A percentile compares a stretch with the other conserved stretches of the same genome.
Evolutionary conservation across 2,113 vertebrate genomes (phyloP).

Genomic region (Prionailurus bengalensis): DNA sequence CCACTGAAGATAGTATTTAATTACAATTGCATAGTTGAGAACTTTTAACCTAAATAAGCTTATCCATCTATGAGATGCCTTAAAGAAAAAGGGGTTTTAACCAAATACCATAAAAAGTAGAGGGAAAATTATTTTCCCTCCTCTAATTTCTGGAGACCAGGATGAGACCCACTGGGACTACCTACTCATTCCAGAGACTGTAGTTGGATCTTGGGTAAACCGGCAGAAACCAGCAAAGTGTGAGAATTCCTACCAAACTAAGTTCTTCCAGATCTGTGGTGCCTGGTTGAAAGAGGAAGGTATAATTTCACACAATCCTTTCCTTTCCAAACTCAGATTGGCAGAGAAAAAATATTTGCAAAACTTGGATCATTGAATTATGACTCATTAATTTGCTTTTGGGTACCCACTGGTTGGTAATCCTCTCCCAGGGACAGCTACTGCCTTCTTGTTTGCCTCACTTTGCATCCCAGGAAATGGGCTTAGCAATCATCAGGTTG

Average conservation of each 20-base stretch:
- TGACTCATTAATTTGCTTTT: neutral
- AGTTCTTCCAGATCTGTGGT: neutral
- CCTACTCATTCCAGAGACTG: neutral
- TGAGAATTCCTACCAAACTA: neutral
- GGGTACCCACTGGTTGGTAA: neutral
- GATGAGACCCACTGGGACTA: neutral
- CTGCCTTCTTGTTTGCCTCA: neutral
- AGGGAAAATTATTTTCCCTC: neutral
- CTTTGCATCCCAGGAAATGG: neutral
- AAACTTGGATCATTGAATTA: neutral
- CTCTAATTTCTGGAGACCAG: neutral
- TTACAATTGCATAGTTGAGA: neutral
- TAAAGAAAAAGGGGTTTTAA: neutral
- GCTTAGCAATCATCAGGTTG: neutral
- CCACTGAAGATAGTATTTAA: neutral
- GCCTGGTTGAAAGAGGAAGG: neutral
- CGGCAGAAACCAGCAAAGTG: neutral
- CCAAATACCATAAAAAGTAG: neutral
- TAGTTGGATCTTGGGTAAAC: neutral
- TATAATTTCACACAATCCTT: neutral
- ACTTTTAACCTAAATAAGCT: neutral
- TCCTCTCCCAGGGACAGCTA: neutral
- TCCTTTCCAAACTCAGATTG: neutral
- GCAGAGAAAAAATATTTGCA: neutral
- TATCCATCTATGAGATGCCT: neutral